Conservation (phyloP, 2,113 vertebrate genomes). For the Pyrgilauda ruficollis region DNA sequence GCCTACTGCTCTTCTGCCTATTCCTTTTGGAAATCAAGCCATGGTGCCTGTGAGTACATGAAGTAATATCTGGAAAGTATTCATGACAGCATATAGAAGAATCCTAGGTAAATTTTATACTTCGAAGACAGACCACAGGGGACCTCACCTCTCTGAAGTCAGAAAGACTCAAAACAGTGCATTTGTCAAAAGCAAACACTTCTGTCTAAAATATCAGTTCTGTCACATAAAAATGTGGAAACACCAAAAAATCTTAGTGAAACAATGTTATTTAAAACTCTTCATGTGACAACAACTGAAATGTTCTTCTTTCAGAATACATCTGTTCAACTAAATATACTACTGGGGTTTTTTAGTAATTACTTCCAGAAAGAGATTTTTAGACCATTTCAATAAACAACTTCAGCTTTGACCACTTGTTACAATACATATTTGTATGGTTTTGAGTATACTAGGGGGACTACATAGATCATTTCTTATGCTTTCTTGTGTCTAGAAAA, state of each 20-base stretch:
- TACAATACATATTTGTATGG: not conserved
- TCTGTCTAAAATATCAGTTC: constrained; percentile 34
- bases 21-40: not conserved
- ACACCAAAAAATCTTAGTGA: not conserved
- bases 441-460: not conserved
- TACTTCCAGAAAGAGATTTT: constrained; percentile 37
- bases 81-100: not conserved
- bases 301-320: constrained; percentile 32
- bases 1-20: not conserved
- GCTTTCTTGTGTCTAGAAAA: not conserved
- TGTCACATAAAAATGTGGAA: not conserved
- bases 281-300: constrained; percentile 19
- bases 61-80: not conserved
- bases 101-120: not conserved
- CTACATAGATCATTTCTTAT: not conserved
- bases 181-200: not conserved
- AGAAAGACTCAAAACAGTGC: not conserved
- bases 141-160: not conserved
- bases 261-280: constrained; percentile 9
- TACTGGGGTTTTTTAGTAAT: not conserved
- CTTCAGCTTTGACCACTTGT: not conserved
- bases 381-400: constrained; percentile 3
- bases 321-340: constrained; percentile 25
- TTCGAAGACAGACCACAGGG: not conserved
- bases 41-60: not conserved